Base-by-base conservation (phyloP, 2,888 invertebrate genomes). In the Diadromus collaris region DNA sequence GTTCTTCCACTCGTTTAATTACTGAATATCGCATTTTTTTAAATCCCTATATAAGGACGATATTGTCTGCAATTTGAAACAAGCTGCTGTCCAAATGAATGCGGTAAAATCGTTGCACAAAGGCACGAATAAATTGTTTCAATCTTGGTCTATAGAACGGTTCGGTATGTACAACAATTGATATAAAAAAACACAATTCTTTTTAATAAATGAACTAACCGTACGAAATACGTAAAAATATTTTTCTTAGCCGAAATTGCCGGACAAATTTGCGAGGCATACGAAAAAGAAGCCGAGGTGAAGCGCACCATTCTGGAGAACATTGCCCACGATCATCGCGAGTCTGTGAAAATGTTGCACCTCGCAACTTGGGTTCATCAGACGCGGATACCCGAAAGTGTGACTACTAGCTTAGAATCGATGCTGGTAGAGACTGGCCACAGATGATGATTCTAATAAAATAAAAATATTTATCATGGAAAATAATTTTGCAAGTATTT, bases 311-410 rank as follows among this genome's bases (percentile, higher is more conserved):
- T 92, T 68, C 82, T 88, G 19, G 89, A 91, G 82, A 90, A 91
- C 81, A 82, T 91, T 13, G 91, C 91, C 5, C 91, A 92, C 82
- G 84, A 86, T 79, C 72, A 78, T 64, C 85, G 85, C 16, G 89
- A 91, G 61, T 84, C 89, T 58, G 84, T 81, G 72, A 86, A 91
- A 81, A 91, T 91, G 90, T 88, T 91, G 72, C 89, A 91, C 80
- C 84, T 90, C 5, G 88, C 91, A 7, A 84, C 89, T 5, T 92
- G 92, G 92, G 84, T 89, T 10, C 90, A 91, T 81, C 90, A 92
- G 82, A 90, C 91, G 6, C 89, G 90, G 72, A 85, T 92, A 65
- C 75, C 86, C 29, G 83, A 86, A 29, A 80, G 82, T 76, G 34
- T 87, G 19, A 82, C 77, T 13, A 81, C 79, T 34, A 75, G 73